These are phyloP conservation scores for Microctonus aethiopoides DNA, from an alignment of 2,888 invertebrate genomes.

Conservation along the genomic window DNA sequence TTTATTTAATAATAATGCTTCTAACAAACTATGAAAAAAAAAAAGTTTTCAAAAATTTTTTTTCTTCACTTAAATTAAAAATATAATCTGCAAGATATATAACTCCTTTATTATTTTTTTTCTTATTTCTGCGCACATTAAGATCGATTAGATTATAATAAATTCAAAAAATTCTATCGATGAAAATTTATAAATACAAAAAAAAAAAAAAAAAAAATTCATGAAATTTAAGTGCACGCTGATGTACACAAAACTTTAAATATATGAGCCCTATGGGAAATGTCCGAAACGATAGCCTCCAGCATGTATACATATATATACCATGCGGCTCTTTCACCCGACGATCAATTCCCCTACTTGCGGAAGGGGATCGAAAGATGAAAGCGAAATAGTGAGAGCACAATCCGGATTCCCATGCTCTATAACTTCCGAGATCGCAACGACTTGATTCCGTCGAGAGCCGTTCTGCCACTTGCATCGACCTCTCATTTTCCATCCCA, in stretches of 20 bases:
- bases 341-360: background rate
- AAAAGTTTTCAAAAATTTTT: too few species aligned
- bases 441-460: slow-evolving; percentile 8
- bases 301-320: too few species aligned
- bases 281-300: slow-evolving; percentile 3
- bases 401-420: slow-evolving; percentile 8
- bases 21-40: too few species aligned
- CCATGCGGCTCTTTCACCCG: background rate
- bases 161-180: too few species aligned
- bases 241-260: slow-evolving; percentile 4
- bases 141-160: too few species aligned
- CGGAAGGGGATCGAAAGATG: slow-evolving; percentile 5
- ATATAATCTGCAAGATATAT: too few species aligned
- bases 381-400: slow-evolving; percentile 11
- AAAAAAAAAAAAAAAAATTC: background rate
- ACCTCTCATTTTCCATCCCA: background rate
- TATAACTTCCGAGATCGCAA: slow-evolving; percentile 5
- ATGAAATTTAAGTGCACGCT: background rate
- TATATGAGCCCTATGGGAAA: slow-evolving; percentile 3
- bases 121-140: background rate
- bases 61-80: too few species aligned
- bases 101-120: too few species aligned
- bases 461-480: background rate
- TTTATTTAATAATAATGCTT: too few species aligned
- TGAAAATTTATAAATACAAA: too few species aligned